Evolutionary conservation across 2,888 invertebrate species (phyloP), one percentile per base, ranked within the genome.

Genomic region (Dasysyrphus albostriatus): DNA sequence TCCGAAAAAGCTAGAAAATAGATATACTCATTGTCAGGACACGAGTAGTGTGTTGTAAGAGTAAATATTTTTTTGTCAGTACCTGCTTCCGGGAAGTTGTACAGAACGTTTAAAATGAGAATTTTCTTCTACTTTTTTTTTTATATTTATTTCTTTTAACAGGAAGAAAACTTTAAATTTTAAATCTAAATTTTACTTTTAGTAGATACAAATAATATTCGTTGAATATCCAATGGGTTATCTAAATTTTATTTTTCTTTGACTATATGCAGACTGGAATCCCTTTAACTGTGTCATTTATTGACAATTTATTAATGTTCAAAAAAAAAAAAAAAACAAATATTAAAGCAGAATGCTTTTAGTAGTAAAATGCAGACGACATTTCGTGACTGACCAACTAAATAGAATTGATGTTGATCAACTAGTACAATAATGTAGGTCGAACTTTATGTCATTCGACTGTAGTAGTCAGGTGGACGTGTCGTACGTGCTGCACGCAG

Each of bases 341-440:
- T 29, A 29, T n/a, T 12, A 39, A 5, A 42, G 7, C 24, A 12
- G 16, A 63, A 81, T 44, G 58, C 72, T 79, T 79, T 79, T 65
- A 81, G 14, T 65, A 81, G 14, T 59, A n/a, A 61, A 19, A 39
- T 61, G 39, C 37, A 80, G 56, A 42, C 56, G 51, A 67, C 34
- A 16, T 75, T 54, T 37, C 79, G 83, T 84, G 75, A 70, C 80
- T 79, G 83, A 75, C 69, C 79, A 39, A 74, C 67, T 69, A 29
- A 39, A 61, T 54, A 37, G 19, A 61, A 61, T n/a, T 24, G 58
- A 34, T 24, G 34, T 70, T 58, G 19, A 16, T 74, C 54, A 42
- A 47, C 47, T 19, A 10, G 8, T 16, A 16, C 4, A 47, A 51
- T 54, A 37, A 79, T 54, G 16, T 78, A 72, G 83, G 83, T 83